Evolutionary conservation across 2,797 vertebrate genomes (phyloP).

Genomic region (Lepilemur septentrionalis): DNA sequence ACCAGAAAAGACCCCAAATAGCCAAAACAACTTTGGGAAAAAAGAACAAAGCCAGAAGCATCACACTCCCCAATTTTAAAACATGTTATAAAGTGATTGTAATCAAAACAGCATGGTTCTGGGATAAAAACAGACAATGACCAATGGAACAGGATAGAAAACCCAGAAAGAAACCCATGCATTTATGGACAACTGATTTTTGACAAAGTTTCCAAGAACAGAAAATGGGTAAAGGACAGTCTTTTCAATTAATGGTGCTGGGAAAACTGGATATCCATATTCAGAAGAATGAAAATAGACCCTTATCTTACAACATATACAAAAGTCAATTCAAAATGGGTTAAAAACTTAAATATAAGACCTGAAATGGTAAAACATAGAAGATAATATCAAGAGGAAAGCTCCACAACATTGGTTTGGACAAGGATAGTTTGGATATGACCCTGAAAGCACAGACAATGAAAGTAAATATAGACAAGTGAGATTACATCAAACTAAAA

Average conservation of each 20-base stretch:
- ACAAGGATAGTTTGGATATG: neutral
- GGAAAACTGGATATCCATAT: neutral
- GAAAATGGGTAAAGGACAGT: neutral
- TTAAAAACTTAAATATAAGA: neutral
- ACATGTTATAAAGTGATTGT: neutral
- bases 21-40: neutral
- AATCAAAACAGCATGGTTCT: neutral
- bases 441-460: neutral
- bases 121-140: neutral
- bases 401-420: neutral
- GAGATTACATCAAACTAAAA: neutral
- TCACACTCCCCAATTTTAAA: constrained; percentile 8
- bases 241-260: neutral
- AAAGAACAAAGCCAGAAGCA: neutral
- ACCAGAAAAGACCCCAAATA: neutral
- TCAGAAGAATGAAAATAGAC: neutral
- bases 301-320: neutral
- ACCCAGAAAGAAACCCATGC: neutral
- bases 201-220: neutral
- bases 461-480: neutral
- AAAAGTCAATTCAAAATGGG: neutral
- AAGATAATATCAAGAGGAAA: neutral
- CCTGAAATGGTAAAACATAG: neutral
- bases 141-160: neutral
- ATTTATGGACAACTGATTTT: neutral